Evolutionary conservation across 2,888 invertebrate genomes (phyloP).

Genomic region (Lathronympha strigana): DNA sequence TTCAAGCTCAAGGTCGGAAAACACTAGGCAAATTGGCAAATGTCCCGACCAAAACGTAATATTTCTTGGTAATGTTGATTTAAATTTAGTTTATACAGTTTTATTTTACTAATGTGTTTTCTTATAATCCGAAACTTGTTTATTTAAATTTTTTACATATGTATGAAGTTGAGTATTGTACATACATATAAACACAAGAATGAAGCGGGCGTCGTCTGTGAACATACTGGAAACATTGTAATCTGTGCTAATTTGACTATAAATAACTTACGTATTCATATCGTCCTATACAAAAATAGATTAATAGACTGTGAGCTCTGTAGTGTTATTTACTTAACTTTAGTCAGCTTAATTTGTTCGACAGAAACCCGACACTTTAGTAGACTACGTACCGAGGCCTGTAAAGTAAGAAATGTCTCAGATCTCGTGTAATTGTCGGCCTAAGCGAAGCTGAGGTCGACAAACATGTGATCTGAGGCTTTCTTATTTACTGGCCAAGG

Average conservation of each 20-base stretch:
- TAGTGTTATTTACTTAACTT: background rate
- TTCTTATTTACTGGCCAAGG: too few species aligned
- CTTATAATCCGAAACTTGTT: background rate
- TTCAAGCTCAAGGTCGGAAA: conserved; percentile 41
- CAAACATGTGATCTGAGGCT: too few species aligned
- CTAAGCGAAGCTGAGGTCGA: too few species aligned
- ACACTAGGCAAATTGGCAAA: conserved; percentile 40
- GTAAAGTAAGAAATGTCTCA: too few species aligned
- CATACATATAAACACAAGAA: background rate
- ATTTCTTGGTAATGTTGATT: conserved; percentile 21
- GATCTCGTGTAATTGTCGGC: too few species aligned
- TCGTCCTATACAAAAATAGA: background rate
- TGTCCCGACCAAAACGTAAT: conserved; percentile 15
- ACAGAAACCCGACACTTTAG: conserved; percentile 3
- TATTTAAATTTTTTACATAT: background rate
- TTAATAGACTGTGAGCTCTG: background rate
- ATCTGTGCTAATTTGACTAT: background rate
- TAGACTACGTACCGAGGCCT: background rate
- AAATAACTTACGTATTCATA: background rate
- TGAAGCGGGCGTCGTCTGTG: too few species aligned
- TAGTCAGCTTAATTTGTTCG: background rate
- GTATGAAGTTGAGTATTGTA: background rate
- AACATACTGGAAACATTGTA: too few species aligned
- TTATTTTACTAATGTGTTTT: conserved; percentile 22
- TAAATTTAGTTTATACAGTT: conserved; percentile 15